phyloP scores from a whole-genome alignment of 2,113 vertebrate genomes.

The Orthonyx spaldingii region DNA sequence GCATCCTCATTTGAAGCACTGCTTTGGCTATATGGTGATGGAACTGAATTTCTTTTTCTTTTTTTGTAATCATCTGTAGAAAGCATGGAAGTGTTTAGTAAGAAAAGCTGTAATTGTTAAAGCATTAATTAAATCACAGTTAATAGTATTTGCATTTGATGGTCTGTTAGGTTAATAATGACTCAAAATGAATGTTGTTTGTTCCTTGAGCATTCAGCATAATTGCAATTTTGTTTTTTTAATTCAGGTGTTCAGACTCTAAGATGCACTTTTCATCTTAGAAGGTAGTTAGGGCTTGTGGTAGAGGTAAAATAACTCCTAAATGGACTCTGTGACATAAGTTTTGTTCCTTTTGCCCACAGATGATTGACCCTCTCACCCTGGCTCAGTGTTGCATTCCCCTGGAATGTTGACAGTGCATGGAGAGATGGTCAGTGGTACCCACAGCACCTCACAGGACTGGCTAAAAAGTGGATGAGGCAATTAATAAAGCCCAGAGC shows the following conservation, averaged over 20 bases:
- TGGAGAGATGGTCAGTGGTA: not conserved
- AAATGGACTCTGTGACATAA: not conserved
- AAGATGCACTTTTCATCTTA: not conserved
- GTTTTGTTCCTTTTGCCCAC: not conserved
- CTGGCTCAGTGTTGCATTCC: not conserved
- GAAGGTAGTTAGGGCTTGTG: not conserved
- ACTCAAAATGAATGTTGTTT: not conserved
- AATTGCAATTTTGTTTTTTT: not conserved
- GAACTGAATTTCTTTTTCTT: not conserved
- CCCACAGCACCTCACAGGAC: not conserved
- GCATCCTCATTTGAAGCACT: not conserved
- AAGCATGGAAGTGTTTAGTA: not conserved
- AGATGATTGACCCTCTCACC: not conserved
- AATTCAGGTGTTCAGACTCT: not conserved
- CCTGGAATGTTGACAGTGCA: not conserved
- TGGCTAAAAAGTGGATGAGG: not conserved
- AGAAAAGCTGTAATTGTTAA: conserved; percentile 8
- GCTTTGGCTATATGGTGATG: not conserved
- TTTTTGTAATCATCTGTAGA: not conserved
- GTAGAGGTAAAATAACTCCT: not conserved
- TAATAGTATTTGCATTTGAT: not conserved
- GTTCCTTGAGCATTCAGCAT: not conserved
- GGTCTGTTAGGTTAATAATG: conserved; percentile 17
- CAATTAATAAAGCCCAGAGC: not conserved
- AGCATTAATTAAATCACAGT: not conserved